Evolutionary conservation across 2,113 vertebrate species (phyloP).

Genomic region (Spilogale gracilis): DNA sequence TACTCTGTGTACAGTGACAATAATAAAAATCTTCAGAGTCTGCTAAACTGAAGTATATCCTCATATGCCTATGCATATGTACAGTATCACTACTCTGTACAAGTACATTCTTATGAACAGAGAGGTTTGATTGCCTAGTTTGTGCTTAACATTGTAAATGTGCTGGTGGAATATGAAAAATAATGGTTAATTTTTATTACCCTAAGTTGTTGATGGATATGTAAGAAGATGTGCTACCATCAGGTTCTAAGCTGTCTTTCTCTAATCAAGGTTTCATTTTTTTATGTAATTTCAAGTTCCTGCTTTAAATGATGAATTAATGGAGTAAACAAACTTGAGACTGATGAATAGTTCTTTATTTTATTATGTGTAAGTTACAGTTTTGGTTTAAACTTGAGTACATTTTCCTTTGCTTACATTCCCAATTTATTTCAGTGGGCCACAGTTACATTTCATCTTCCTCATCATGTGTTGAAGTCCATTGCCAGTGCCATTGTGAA

Average conservation of each 20-base stretch:
- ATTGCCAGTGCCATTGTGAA: conserved; percentile 96
- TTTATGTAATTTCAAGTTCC: not conserved
- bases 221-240: not conserved
- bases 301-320: conserved; percentile 9
- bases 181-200: not conserved
- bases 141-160: not conserved
- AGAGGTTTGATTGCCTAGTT: not conserved
- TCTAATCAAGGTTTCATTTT: conserved; percentile 39
- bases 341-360: conserved; percentile 31
- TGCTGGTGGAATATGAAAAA: not conserved
- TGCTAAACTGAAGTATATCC: not conserved
- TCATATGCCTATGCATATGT: not conserved
- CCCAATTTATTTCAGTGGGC: conserved; percentile 92
- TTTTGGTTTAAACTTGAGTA: conserved; percentile 43
- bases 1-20: not conserved
- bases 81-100: not conserved
- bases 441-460: conserved; percentile 98
- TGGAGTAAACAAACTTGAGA: not conserved
- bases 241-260: conserved; percentile 4
- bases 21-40: not conserved
- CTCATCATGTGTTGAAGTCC: conserved; percentile 97
- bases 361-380: not conserved
- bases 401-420: conserved; percentile 40
- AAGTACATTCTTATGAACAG: not conserved
- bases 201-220: not conserved